phyloP scores from a whole-genome alignment of 1,140 invertebrate species.

The Oryzaephilus surinamensis region DNA sequence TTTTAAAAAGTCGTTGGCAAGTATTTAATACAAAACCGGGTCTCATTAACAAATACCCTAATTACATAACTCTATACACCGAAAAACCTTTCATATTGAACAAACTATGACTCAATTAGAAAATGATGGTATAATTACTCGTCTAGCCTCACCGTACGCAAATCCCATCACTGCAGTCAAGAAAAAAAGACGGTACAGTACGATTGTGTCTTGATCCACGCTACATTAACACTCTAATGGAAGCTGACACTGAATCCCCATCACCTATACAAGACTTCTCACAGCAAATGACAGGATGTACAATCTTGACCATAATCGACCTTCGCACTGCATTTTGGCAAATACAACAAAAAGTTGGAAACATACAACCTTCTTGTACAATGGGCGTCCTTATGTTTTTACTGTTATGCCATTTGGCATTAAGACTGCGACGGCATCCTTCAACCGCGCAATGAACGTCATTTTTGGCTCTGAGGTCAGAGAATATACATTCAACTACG shows the following conservation, averaged over 20 bases:
- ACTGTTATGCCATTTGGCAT: no score
- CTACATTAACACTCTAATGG: slow-evolving; percentile 26
- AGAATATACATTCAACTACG: no score
- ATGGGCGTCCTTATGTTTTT: no score
- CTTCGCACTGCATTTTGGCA: no score
- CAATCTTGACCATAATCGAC: no score
- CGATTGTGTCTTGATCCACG: slow-evolving; percentile 31
- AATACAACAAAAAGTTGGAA: no score
- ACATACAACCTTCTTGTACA: no score
- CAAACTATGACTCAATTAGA: slow-evolving; percentile 16
- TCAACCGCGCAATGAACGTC: no score
- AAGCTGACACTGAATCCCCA: slow-evolving; percentile 26
- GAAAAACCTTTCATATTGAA: slow-evolving; percentile 10
- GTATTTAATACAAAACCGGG: slow-evolving; percentile 14
- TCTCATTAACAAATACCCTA: slow-evolving; percentile 9
- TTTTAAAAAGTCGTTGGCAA: slow-evolving; percentile 1
- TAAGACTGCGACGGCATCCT: no score
- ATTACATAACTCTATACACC: slow-evolving; percentile 13
- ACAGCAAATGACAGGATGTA: no score
- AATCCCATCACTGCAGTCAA: slow-evolving; percentile 28
- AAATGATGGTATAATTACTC: slow-evolving; percentile 16
- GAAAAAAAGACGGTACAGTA: slow-evolving; percentile 15
- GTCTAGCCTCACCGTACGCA: slow-evolving; percentile 25
- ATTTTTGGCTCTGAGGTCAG: no score
- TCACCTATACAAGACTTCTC: no score